Conservation (phyloP, 2,113 vertebrate genomes). For the Trematocara macrostoma region DNA sequence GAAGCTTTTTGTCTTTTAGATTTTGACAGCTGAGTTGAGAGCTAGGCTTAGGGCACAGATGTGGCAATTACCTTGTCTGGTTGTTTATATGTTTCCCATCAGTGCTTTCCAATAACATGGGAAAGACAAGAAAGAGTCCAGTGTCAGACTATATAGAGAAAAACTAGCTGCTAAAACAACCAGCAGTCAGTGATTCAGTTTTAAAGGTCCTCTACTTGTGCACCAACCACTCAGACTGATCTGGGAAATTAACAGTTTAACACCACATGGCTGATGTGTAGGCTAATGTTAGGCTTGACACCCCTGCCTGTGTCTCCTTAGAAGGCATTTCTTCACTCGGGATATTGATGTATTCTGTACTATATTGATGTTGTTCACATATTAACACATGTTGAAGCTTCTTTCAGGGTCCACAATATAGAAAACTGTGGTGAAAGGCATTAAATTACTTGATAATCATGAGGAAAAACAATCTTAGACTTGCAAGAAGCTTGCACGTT, state of each 20-base stretch:
- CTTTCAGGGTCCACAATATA: background rate
- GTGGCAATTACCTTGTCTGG: slow-evolving; percentile 38
- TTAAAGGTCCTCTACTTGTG: slow-evolving; percentile 1
- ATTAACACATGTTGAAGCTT: background rate
- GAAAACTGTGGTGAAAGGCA: background rate
- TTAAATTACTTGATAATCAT: background rate
- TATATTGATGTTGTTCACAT: background rate
- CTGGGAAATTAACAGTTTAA: slow-evolving; percentile 29
- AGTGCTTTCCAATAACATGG: slow-evolving; percentile 34
- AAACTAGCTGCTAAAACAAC: background rate
- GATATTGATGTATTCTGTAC: background rate
- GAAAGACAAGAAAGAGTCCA: slow-evolving; percentile 21
- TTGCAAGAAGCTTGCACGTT: background rate
- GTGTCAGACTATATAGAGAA: slow-evolving; percentile 23
- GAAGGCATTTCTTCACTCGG: background rate
- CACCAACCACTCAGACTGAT: background rate
- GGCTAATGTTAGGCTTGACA: background rate
- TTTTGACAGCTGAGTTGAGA: slow-evolving; percentile 55
- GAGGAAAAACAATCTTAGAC: background rate
- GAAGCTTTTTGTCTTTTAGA: slow-evolving; percentile 52
- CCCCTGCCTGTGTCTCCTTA: background rate
- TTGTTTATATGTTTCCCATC: slow-evolving; percentile 51
- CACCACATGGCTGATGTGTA: background rate
- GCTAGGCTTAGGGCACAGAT: slow-evolving; percentile 27
- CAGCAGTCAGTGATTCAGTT: slow-evolving; percentile 9